Evolutionary conservation across 2,113 vertebrate genomes (phyloP).

Genomic region (Seriola dumerili): DNA sequence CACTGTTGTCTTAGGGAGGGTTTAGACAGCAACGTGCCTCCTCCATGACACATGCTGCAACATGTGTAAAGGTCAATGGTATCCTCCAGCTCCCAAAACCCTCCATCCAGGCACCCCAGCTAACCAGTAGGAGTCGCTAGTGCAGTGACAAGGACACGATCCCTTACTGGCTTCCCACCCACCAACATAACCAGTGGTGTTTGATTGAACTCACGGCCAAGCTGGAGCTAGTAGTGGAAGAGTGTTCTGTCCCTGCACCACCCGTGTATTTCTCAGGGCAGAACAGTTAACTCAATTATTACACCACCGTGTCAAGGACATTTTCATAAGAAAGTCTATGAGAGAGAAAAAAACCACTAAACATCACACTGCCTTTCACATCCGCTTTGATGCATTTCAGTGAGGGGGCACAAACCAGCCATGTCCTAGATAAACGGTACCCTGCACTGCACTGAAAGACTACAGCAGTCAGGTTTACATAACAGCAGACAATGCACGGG

Average conservation of each 20-base stretch:
- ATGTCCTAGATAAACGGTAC: slow-evolving; percentile 66
- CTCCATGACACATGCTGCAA: background rate
- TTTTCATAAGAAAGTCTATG: slow-evolving; percentile 16
- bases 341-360: background rate
- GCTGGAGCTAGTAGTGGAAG: background rate
- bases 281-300: slow-evolving; percentile 41
- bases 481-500: slow-evolving; percentile 45
- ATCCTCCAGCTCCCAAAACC: background rate
- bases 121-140: background rate
- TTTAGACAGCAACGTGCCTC: background rate
- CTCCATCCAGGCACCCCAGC: background rate
- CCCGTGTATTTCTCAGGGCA: slow-evolving; percentile 6
- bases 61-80: slow-evolving; percentile 14
- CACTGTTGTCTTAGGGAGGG: background rate
- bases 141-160: background rate
- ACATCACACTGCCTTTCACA: slow-evolving; percentile 57
- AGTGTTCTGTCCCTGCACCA: slow-evolving; percentile 20
- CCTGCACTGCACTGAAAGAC: slow-evolving; percentile 56
- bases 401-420: slow-evolving; percentile 63
- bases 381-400: slow-evolving; percentile 51
- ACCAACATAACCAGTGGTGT: background rate
- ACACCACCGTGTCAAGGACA: slow-evolving; percentile 43
- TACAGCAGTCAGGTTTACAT: slow-evolving; percentile 62
- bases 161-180: slow-evolving; percentile 5
- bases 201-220: background rate